A percentile compares a stretch with the other conserved stretches of the same genome.
Evolutionary conservation across 2,888 invertebrate genomes (phyloP).

Genomic region (Chrysotoxum bicinctum): DNA sequence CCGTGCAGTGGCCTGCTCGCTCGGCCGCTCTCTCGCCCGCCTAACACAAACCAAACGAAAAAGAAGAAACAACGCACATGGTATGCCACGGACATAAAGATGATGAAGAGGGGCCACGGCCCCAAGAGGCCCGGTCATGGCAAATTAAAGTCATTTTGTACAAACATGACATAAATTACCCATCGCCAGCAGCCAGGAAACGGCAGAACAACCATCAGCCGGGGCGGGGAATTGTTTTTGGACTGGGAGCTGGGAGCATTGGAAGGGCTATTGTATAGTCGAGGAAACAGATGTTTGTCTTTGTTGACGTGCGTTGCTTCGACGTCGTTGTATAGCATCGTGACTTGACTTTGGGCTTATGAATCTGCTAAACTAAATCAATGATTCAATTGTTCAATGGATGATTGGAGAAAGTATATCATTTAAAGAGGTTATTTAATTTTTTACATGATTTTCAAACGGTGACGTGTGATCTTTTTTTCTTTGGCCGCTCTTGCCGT

Average conservation of each 20-base stretch:
- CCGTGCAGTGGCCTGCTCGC: neutral
- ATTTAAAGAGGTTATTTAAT: neutral
- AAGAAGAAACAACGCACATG: slow-evolving; percentile 28
- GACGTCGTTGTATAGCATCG: neutral
- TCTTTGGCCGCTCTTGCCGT: too few relatives aligned
- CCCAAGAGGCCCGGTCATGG: slow-evolving; percentile 70
- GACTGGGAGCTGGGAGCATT: neutral
- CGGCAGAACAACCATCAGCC: slow-evolving; percentile 47
- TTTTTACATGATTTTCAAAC: neutral
- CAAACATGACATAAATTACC: slow-evolving; percentile 73
- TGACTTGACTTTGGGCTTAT: neutral
- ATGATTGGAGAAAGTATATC: neutral
- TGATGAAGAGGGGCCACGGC: slow-evolving; percentile 71
- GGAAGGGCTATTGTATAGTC: slow-evolving; percentile 13
- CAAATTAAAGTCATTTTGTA: slow-evolving; percentile 73
- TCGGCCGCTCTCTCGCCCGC: neutral
- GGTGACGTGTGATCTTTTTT: neutral
- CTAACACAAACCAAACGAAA: neutral
- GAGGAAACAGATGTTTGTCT: slow-evolving; percentile 11
- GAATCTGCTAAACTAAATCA: neutral
- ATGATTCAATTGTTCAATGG: neutral
- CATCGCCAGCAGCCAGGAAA: slow-evolving; percentile 66
- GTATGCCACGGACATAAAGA: slow-evolving; percentile 44
- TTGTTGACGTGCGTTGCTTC: slow-evolving; percentile 1
- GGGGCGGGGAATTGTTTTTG: slow-evolving; percentile 9